Evolutionary conservation across 2,888 invertebrate species (phyloP).

Genomic region (Stomorhina lunata): DNA sequence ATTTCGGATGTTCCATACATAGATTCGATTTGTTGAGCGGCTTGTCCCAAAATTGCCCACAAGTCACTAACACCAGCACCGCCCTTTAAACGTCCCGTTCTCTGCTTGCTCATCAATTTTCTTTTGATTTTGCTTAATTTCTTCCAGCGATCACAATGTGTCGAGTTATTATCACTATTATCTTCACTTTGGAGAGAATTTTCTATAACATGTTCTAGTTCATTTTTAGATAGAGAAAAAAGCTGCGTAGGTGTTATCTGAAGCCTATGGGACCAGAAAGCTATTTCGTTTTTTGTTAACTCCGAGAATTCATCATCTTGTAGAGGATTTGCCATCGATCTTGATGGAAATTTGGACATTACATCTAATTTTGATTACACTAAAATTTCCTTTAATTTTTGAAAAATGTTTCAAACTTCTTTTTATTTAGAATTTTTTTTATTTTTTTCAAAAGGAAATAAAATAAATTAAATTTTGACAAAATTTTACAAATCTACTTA

Average conservation of each 20-base stretch:
- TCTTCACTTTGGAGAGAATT: not conserved
- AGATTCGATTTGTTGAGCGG: slow-evolving; percentile 72
- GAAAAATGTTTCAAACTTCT: not conserved
- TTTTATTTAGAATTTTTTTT: not conserved
- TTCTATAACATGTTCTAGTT: slow-evolving; percentile 52
- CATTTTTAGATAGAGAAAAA: slow-evolving; percentile 60
- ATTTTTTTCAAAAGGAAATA: not conserved
- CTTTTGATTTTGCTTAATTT: slow-evolving; percentile 66
- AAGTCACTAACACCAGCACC: slow-evolving; percentile 67
- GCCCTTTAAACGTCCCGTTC: slow-evolving; percentile 54
- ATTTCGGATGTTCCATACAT: slow-evolving; percentile 2
- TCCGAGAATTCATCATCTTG: slow-evolving; percentile 66
- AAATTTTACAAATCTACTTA: slow-evolving; percentile 23
- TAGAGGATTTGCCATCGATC: slow-evolving; percentile 36
- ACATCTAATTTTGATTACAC: slow-evolving; percentile 55
- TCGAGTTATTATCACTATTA: not conserved
- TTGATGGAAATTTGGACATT: slow-evolving; percentile 1
- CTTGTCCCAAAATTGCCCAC: slow-evolving; percentile 71
- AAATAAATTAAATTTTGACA: slow-evolving; percentile 29
- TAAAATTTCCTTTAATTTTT: slow-evolving; percentile 8
- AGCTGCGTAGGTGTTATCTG: slow-evolving; percentile 68
- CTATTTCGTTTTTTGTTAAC: slow-evolving; percentile 64
- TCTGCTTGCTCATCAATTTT: slow-evolving; percentile 68
- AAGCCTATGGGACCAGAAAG: slow-evolving; percentile 69
- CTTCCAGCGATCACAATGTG: slow-evolving; percentile 64